phyloP scores from a whole-genome alignment of 2,113 vertebrate species.

The Mystacornis crossleyi region DNA sequence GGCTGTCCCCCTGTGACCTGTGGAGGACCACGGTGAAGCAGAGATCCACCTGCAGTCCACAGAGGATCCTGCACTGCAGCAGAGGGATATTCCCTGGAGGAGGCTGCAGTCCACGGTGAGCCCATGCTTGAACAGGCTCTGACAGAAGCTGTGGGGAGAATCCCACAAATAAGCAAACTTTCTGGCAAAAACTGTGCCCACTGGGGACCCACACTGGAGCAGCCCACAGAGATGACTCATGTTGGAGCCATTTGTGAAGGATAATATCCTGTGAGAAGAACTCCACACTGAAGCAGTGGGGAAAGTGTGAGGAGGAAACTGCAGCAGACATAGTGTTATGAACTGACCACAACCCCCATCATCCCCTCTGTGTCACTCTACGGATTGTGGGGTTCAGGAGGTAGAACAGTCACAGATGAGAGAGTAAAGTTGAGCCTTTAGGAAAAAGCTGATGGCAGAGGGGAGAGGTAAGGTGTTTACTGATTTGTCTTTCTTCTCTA shows the following conservation, averaged over 20 bases:
- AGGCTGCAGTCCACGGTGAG: background rate
- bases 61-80: background rate
- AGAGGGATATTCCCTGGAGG: background rate
- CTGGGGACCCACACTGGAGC: background rate
- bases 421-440: background rate
- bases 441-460: background rate
- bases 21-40: accelerated
- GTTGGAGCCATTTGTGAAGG: background rate
- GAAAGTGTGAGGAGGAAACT: background rate
- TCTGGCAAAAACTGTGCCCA: background rate
- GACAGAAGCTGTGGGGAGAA: background rate
- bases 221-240: background rate
- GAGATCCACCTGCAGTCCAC: background rate
- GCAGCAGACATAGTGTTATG: background rate
- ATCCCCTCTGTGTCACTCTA: background rate
- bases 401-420: background rate
- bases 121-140: background rate
- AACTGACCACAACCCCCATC: background rate
- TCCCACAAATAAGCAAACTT: background rate
- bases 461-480: background rate
- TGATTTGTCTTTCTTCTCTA: background rate
- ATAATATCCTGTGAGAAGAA: background rate
- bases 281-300: background rate
- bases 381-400: accelerated
- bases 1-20: background rate